Evolutionary conservation across 2,113 vertebrate species (phyloP), one percentile per base, ranked within the genome.

Genomic region (Manacus vitellinus): DNA sequence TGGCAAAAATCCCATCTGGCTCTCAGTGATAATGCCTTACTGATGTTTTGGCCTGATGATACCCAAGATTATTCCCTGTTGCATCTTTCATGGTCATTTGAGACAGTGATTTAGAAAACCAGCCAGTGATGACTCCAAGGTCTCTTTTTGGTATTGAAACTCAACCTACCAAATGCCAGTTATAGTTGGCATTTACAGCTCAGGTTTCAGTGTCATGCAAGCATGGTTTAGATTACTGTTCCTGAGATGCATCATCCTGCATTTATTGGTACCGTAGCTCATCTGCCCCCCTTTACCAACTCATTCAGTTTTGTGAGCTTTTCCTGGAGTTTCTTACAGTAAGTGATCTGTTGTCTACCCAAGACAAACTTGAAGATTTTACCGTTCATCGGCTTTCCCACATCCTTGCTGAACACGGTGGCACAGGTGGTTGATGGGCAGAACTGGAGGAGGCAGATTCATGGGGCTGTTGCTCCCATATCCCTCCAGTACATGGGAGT

Each of bases 401-500:
- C 19, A 9, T 66, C 4, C 0, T 16, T 49, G 15, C 33, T 70
- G 67, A 73, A 4, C 12, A 39, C 19, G 73, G 16, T 51, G 14
- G 14, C 47, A 63, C 2, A 0, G 10, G n/a, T 68, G 15, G 10
- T 21, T 49, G 12, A 4, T 15, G 22, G 22, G 35, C 43, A 87
- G 58, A 86, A 55, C 8, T 33, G 52, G 51, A 76, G 56, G 51
- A 76, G n/a, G 14, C 49, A 86, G 46, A 88, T 19, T 51, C 30
- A 56, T 0, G 1, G 27, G 9, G 16, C 41, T 25, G 7, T 2
- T 2, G 17, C 18, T 65, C 9, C 27, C 6, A 2, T 8, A 28
- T 1, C 4, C 21, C 4, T 23, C 33, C 41, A 47, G 33, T 8
- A 52, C 8, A 2, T 0, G 1, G 15, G 7, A 77, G 2, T 54